These are phyloP conservation scores for Lepidonotus clava DNA, from an alignment of 2,888 invertebrate genomes.

Conservation along the genomic window DNA sequence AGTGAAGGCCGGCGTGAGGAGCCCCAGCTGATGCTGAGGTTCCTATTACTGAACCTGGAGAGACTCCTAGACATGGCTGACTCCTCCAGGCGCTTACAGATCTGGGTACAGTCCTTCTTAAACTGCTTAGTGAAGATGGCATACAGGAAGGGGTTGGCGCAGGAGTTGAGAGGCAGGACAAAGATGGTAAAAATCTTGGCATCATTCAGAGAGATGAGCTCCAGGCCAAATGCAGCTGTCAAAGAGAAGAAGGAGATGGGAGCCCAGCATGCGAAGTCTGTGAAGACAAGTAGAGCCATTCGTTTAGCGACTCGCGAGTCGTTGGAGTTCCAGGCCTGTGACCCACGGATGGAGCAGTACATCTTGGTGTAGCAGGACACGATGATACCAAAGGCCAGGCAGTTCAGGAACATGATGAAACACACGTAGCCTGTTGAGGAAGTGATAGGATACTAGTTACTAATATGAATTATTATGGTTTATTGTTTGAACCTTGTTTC, in stretches of 20 bases:
- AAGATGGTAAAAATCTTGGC: constrained; percentile 98
- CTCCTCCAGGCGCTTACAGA: constrained; percentile 96
- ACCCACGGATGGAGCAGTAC: constrained; percentile 98
- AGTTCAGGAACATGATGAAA: constrained; percentile 78
- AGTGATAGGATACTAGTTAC: background rate
- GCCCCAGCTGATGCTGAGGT: constrained; percentile 59
- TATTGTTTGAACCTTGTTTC: too few relatives aligned
- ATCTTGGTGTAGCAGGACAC: constrained; percentile 98
- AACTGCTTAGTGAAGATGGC: constrained; percentile 98
- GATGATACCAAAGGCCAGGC: constrained; percentile 92
- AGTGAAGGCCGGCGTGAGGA: constrained; percentile 58
- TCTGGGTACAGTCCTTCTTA: constrained; percentile 97
- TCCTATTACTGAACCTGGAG: constrained; percentile 69
- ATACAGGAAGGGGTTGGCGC: constrained; percentile 98
- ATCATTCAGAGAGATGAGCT: constrained; percentile 94
- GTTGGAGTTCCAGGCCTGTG: constrained; percentile 96
- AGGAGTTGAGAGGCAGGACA: constrained; percentile 96
- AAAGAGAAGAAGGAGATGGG: constrained; percentile 97
- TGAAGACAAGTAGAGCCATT: constrained; percentile 97
- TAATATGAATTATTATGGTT: too few relatives aligned
- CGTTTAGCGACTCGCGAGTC: constrained; percentile 97
- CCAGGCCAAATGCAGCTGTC: constrained; percentile 94
- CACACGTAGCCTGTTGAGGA: constrained; percentile 75
- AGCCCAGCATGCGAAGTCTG: constrained; percentile 98
- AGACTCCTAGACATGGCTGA: constrained; percentile 74